Evolutionary conservation across 2,797 vertebrate genomes (phyloP), one percentile per base, ranked within the genome.

Genomic region (Hippoglossus hippoglossus): DNA sequence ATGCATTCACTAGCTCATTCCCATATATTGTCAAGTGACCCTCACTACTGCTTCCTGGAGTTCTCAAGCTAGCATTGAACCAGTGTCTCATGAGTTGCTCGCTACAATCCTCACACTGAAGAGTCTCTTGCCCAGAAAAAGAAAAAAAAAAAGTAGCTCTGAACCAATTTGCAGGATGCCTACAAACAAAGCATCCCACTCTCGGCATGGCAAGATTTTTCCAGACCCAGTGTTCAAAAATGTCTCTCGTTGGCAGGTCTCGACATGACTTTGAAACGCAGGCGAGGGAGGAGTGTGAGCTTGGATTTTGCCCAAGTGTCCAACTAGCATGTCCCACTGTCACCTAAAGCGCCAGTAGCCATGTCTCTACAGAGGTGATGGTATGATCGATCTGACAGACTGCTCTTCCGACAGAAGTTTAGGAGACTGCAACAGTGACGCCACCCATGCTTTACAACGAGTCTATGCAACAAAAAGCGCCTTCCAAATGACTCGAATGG

Each of bases 211-310:
- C 95, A 97, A 97, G 94, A 93, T 79, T 92, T 60, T 93, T 94
- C 96, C 96, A 97, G 96, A 96, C 93, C 95, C 95, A 96, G 95
- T 94, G 95, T 95, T 97, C 96, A 96, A 95, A 94, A 90, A 92
- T 93, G 95, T 97, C 96, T 98, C 96, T 96, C 94, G 92, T 96
- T 96, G 98, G 96, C 98, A 99, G 97, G 97, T 98, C 98, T 98
- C 96, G 97, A 99, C 98, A 99, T 99, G 97, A 99, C 97, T 97
- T 95, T 95, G 95, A 96, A 91, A 94, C 96, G 94, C 95, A 97
- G 96, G 96, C 95, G 96, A 97, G 95, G 96, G 97, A 98, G 97
- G 96, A 98, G 96, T 96, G 95, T 94, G 92, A 94, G 94, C 94
- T 96, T 96, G 94, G 95, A 94, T 95, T 94, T 91, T 94, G 87